Percentiles rank a stretch among this genome's conserved stretches.
phyloP scores from a whole-genome alignment of 1,140 invertebrate genomes.

The Chionoecetes opilio region DNA sequence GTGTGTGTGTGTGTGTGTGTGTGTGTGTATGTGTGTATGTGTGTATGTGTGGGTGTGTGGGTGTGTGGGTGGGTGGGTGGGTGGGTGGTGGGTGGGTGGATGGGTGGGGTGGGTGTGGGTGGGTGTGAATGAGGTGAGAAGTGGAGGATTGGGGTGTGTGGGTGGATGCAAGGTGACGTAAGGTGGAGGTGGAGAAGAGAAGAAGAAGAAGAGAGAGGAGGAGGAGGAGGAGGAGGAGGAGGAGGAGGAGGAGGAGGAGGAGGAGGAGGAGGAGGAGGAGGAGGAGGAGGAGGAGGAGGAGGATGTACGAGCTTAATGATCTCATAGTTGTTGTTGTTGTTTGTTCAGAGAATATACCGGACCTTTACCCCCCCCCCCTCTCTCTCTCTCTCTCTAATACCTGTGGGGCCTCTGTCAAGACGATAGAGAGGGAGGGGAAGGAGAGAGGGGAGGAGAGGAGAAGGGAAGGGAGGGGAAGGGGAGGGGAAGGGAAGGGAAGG shows the following conservation, averaged over 20 bases:
- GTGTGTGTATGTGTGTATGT: background rate
- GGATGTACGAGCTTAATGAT: background rate
- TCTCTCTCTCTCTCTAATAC: background rate
- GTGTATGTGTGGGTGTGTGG: too few relatives aligned
- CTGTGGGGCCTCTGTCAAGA: background rate
- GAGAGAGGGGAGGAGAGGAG: background rate
- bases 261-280: background rate
- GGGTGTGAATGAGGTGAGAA: background rate
- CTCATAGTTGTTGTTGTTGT: conserved; percentile 1
- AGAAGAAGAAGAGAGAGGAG: background rate
- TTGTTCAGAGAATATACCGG: too few relatives aligned
- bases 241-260: conserved; percentile 16
- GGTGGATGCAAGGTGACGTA: background rate
- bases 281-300: conserved; percentile 2
- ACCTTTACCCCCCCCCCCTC: background rate
- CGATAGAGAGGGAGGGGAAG: background rate
- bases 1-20: background rate
- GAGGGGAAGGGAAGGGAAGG: too few relatives aligned
- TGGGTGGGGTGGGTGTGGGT: background rate
- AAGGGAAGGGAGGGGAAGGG: too few relatives aligned
- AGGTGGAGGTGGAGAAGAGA: background rate
- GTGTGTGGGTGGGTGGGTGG: background rate
- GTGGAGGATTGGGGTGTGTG: background rate
- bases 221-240: conserved; percentile 20
- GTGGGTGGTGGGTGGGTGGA: too few relatives aligned